Conservation (phyloP, 2,113 vertebrate genomes). For the Anser cygnoides region DNA sequence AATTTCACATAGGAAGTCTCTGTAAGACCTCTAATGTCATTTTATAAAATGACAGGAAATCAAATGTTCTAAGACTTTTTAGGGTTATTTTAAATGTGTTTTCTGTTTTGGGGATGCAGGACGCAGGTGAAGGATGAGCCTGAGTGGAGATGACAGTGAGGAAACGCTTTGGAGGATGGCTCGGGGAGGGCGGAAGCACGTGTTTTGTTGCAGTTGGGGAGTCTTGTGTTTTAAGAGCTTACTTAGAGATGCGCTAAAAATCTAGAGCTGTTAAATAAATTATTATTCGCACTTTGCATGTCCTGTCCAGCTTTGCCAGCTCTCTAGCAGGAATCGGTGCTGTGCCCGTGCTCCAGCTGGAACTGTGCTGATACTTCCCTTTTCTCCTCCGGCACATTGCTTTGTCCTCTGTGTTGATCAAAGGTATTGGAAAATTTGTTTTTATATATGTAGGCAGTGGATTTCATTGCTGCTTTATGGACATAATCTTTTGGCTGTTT, state of each 20-base stretch:
- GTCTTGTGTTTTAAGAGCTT: conserved; percentile 6
- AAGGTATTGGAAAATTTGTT: conserved; percentile 53
- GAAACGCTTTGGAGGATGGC: not conserved
- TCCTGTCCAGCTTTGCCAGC: conserved; percentile 26
- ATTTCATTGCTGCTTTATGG: conserved; percentile 65
- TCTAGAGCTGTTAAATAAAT: conserved; percentile 46
- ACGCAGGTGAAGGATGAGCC: not conserved
- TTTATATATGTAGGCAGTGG: conserved; percentile 39
- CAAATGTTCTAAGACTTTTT: conserved; percentile 7
- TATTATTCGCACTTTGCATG: conserved; percentile 40
- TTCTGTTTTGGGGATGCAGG: not conserved
- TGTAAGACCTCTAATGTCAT: not conserved
- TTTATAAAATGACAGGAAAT: conserved; percentile 52
- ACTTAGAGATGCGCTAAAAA: conserved; percentile 42
- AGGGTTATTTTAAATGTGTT: not conserved
- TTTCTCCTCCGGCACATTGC: not conserved
- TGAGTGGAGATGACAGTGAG: not conserved
- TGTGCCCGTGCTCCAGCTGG: not conserved
- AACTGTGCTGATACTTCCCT: not conserved
- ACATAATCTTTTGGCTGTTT: conserved; percentile 73
- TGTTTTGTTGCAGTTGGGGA: not conserved
- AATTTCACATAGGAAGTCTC: conserved; percentile 23
- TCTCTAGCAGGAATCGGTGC: not conserved
- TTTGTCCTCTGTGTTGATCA: conserved; percentile 67
- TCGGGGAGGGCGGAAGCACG: not conserved